Evolutionary conservation across 2,113 vertebrate genomes (phyloP).

Genomic region (Dascyllus trimaculatus): DNA sequence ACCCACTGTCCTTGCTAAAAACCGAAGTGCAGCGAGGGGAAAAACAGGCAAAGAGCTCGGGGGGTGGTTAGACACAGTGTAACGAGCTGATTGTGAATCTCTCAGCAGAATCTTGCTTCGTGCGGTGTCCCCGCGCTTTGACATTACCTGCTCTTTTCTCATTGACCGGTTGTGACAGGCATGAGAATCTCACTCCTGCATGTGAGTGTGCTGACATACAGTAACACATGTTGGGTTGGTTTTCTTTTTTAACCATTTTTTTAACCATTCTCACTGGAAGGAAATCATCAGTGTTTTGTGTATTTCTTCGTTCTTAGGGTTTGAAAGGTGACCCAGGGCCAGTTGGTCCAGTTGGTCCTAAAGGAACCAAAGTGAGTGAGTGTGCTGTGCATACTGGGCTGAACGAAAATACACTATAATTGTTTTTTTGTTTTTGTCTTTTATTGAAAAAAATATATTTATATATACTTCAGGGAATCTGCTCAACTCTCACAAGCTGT

Average conservation of each 20-base stretch:
- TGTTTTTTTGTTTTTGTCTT: constrained; percentile 15
- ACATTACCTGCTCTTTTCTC: constrained; percentile 44
- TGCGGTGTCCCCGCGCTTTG: constrained; percentile 16
- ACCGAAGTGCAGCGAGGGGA: constrained; percentile 13
- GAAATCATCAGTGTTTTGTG: constrained; percentile 29
- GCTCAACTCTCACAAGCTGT: constrained; percentile 54
- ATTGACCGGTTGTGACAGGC: constrained; percentile 46
- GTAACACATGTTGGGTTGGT: constrained; percentile 21
- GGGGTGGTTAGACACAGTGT: not conserved
- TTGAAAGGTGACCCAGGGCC: constrained; percentile 87
- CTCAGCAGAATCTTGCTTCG: constrained; percentile 17
- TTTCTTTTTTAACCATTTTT: not conserved
- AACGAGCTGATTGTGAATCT: constrained; percentile 56
- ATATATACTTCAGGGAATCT: constrained; percentile 29
- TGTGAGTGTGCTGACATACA: constrained; percentile 48
- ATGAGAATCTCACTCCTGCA: constrained; percentile 63
- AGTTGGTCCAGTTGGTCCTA: constrained; percentile 84
- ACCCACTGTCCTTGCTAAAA: constrained; percentile 58
- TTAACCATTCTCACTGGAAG: constrained; percentile 11
- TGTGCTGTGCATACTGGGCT: constrained; percentile 9
- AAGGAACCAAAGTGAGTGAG: constrained; percentile 92
- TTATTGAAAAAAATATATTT: constrained; percentile 4
- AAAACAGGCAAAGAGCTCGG: not conserved
- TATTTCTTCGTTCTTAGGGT: constrained; percentile 83
- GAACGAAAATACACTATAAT: constrained; percentile 8